Evolutionary conservation across 2,113 vertebrate species (phyloP).

Genomic region (Corythaeola cristata): DNA sequence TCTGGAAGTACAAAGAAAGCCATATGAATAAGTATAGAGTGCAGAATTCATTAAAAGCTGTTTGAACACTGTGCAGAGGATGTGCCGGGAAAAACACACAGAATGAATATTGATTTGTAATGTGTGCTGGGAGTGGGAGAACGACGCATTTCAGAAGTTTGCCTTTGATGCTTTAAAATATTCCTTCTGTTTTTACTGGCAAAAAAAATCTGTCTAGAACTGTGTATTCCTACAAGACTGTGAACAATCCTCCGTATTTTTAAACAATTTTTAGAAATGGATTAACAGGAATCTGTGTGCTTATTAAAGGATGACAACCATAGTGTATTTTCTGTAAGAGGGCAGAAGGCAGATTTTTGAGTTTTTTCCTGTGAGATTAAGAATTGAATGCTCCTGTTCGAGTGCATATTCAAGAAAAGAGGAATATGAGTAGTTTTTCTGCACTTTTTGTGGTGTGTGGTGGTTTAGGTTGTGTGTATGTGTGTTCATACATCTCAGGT

Average conservation of each 20-base stretch:
- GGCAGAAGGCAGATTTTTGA: neutral
- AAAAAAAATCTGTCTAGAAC: neutral
- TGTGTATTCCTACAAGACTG: neutral
- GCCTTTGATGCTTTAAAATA: neutral
- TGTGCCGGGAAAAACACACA: neutral
- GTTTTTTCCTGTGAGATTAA: neutral
- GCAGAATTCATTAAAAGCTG: constrained; percentile 3
- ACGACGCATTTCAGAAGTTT: neutral
- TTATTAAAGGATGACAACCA: neutral
- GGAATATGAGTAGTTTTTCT: neutral
- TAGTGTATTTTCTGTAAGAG: neutral
- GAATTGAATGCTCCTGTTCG: neutral
- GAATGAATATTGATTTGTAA: constrained; percentile 7
- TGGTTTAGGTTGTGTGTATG: neutral
- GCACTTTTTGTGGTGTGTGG: neutral
- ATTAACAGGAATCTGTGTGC: neutral
- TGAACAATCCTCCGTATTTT: neutral
- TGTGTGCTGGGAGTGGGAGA: neutral
- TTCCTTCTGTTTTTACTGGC: neutral
- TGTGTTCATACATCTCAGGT: neutral
- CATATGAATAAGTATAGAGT: neutral
- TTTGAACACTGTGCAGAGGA: neutral
- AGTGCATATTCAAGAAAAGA: neutral
- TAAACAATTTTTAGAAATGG: neutral
- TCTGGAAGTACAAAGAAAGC: constrained; percentile 2